These are phyloP conservation scores for Sinodicranocentrus sp. DNA, from an alignment of 2,888 invertebrate species.

Conservation along the genomic window DNA sequence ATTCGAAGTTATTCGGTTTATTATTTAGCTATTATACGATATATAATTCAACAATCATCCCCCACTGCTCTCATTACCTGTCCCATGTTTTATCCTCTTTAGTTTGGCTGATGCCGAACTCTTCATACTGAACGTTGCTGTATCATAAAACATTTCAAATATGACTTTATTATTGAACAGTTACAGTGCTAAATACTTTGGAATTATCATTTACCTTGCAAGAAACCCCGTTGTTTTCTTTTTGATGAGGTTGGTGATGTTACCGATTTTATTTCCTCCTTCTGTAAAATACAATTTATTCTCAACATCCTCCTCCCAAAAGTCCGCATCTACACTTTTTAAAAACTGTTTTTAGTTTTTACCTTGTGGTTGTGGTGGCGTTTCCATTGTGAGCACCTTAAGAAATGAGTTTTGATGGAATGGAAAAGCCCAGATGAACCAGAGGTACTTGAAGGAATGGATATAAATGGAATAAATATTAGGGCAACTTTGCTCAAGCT, in stretches of 20 bases:
- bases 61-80: slow-evolving; percentile 76
- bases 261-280: slow-evolving; percentile 46
- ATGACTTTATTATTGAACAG: too few species aligned
- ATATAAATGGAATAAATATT: too few species aligned
- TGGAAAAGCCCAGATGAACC: background rate
- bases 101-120: slow-evolving; percentile 82
- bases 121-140: slow-evolving; percentile 84
- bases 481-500: too few species aligned
- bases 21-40: too few species aligned
- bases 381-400: background rate
- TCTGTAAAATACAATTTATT: slow-evolving; percentile 21
- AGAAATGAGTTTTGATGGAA: background rate
- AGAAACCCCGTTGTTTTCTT: slow-evolving; percentile 67
- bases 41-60: too few species aligned
- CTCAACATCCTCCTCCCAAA: background rate
- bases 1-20: too few species aligned
- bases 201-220: slow-evolving; percentile 54
- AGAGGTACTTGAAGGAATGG: too few species aligned
- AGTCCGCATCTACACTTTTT: background rate
- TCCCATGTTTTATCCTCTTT: slow-evolving; percentile 73
- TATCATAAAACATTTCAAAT: slow-evolving; percentile 13
- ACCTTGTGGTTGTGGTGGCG: background rate
- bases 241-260: slow-evolving; percentile 64
- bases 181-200: too few species aligned
- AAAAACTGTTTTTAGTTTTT: background rate